Evolutionary conservation across 2,113 vertebrate genomes (phyloP), one percentile per base, ranked within the genome.

Genomic region (Xenopus borealis): DNA sequence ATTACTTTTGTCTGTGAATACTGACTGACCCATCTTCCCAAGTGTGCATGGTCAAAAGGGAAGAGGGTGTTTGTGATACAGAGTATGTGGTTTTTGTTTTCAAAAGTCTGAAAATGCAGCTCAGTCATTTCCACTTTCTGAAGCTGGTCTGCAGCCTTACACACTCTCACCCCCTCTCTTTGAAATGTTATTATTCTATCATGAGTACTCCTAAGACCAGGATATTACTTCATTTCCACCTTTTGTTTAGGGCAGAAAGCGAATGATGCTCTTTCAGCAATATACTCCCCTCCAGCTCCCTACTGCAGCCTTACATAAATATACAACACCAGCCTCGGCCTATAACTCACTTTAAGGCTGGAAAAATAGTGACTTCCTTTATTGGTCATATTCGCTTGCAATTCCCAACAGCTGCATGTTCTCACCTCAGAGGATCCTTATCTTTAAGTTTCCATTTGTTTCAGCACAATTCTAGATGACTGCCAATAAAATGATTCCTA

Each of bases 211-310:
- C 92, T 90, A 82, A 17, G 40, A 85, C 93, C 93, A 95, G 96
- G 96, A 98, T 95, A 94, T 96, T 94, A 94, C 95, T 98, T 98
- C 96, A 98, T 98, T 98, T 99, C 97, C 97, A 95, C 93, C 94
- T 94, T 99, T 99, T 99, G 96, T 99, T 92, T 91, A 84, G 57
- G 88, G 84, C 86, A 96, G 93, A 96, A 96, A 96, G 95, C 81
- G 92, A 96, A 90, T 92, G 93, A 85, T 94, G 95, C 94, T 96
- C 94, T 94, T 93, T 96, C 95, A 96, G 97, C 96, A 97, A 97
- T 98, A 98, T 93, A 94, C 89, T 70, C 93, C 88, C 89, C 91
- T 94, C 85, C 81, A 93, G 92, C 94, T 93, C 93, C 94, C 89
- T 67, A 91, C 93, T 90, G 94, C 86, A 92, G 93, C 91, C 94